phyloP scores from a whole-genome alignment of 2,797 vertebrate species.

The Hyperoplus lanceolatus region DNA sequence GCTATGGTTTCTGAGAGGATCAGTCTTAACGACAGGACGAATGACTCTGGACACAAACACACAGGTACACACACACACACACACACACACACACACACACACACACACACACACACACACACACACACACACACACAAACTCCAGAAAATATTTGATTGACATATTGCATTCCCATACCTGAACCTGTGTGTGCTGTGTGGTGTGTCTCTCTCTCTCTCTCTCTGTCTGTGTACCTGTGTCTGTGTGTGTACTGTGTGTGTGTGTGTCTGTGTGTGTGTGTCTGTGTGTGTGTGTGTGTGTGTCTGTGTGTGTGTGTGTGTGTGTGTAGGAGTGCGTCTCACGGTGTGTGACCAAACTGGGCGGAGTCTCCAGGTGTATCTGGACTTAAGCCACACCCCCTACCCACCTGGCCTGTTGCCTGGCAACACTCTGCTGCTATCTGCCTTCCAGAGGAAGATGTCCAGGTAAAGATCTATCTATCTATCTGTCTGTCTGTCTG shows the following conservation, averaged over 20 bases:
- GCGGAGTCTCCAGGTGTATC: conserved; percentile 66
- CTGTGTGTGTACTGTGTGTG: too few species aligned
- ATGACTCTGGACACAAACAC: conserved; percentile 10
- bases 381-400: conserved; percentile 63
- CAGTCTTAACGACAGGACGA: conserved; percentile 41
- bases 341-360: conserved; percentile 65
- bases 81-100: conserved; percentile 13
- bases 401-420: conserved; percentile 72
- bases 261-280: not conserved
- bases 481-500: too few species aligned
- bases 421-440: conserved; percentile 71
- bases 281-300: too few species aligned
- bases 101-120: not conserved
- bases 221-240: too few species aligned
- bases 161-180: too few species aligned
- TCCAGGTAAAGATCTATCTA: conserved; percentile 60
- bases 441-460: conserved; percentile 58
- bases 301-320: conserved; percentile 9
- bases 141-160: too few species aligned
- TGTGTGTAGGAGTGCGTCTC: conserved; percentile 59
- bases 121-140: not conserved
- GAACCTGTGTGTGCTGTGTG: too few species aligned
- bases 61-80: conserved; percentile 30
- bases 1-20: conserved; percentile 65
- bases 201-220: too few species aligned